Evolutionary conservation across 2,888 invertebrate species (phyloP), one percentile per base, ranked within the genome.

Genomic region (Anoplius nigerrimus): DNA sequence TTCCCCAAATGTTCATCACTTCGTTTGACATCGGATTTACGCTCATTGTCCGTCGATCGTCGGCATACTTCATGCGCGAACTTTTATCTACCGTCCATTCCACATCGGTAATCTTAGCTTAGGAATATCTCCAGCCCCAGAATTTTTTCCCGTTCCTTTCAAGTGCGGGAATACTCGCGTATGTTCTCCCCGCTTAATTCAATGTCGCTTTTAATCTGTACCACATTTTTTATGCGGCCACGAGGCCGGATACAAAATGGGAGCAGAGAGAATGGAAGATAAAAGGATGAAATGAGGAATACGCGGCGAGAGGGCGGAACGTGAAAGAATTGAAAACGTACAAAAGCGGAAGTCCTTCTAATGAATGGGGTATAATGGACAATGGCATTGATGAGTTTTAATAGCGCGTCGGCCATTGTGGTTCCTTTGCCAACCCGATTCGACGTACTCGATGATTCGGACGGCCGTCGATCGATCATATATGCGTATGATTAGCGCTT

Each of bases 361-460:
- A 74, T 72, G 74, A 74, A 72, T 48, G 53, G 62, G 4, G 34
- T 64, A 70, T 73, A 74, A 73, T 73, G 67, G 62, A 74, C 73
- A 74, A 66, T 68, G 66, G 73, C 66, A 68, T 51, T 73, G 74
- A 71, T 68, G 73, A 74, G 74, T 51, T 74, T 73, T 74, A 74
- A 74, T 65, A 65, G 59, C 58, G 51, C 24, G 43, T 45, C 62
- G 66, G 58, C 46, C 43, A 62, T 55, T 60, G 55, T 51, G 48
- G 59, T 57, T 62, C 57, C 42, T 67, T 68, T 20, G 48, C 16
- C 16, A 2, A 34, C 6, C 1, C 34, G 4, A 34, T 11, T 34
- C 8, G 34, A 34, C 34, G 11, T 34, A 34, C 11, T 34, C 34
- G 34, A 11, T 34, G 34, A 34, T 34, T 34, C 34, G 11, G 4